Evolutionary conservation across 2,888 invertebrate species (phyloP), one percentile per base, ranked within the genome.

Genomic region (Morpho achilles): DNA sequence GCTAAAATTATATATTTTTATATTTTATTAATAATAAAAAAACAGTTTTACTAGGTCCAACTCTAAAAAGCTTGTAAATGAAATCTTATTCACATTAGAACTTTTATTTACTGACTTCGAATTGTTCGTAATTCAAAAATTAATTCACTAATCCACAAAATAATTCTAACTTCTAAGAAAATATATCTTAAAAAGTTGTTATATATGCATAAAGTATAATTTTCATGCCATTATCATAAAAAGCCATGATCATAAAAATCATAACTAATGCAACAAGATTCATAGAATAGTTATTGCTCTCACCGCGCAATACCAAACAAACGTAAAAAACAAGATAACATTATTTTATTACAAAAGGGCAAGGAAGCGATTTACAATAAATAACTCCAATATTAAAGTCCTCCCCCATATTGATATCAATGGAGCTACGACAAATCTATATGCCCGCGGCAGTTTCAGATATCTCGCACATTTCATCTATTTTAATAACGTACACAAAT

Each of bases 381-480:
- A 88, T 87, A 89, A 85, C 84, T 85, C 80, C 84, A 84, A 89
- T 90, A 90, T 89, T 86, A 87, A 77, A 80, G 80, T 80, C 79
- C 83, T 87, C 85, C 85, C 86, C 80, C 76, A 77, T 82, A 86
- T 85, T 84, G 84, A 84, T 87, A 88, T 82, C 84, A 82, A 87
- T 88, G 86, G 84, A 79, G 74, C 75, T 76, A 76, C 70, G 74
- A 70, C 74, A 77, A 75, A 82, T 84, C 82, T 76, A 75, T 74
- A 73, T 77, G 86, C 87, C 87, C 75, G 76, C 72, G 84, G 89
- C 86, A 68, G 72, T 75, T 74, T 65, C 84, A 83, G 86, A 66
- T 62, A 68, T 78, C 52, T 63, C 54, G 60, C 77, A 85, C 84
- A 73, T 76, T 79, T 76, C 71, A 16, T 4, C 54, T 58, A 54